These are phyloP conservation scores for Varanus salvator DNA, from an alignment of 2,113 vertebrate species.

Conservation along the genomic window DNA sequence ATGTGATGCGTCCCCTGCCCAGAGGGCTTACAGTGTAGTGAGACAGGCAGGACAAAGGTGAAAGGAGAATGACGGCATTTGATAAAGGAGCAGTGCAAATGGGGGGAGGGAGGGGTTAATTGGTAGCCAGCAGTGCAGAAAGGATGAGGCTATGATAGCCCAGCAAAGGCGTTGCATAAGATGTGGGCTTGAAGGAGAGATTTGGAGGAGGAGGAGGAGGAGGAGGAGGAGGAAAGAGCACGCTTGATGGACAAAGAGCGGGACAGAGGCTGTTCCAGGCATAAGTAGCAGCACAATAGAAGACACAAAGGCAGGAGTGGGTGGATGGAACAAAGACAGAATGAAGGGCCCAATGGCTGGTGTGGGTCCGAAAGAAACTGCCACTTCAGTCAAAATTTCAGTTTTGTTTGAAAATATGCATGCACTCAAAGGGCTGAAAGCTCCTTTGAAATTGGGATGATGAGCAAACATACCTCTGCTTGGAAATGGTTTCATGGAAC, in stretches of 20 bases:
- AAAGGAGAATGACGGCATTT: conserved; percentile 1
- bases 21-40: conserved; percentile 5
- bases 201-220: not conserved
- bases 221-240: too few species aligned
- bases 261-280: not conserved
- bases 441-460: not conserved
- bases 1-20: not conserved
- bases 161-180: not conserved
- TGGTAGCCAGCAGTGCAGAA: conserved; percentile 17
- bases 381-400: not conserved
- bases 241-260: not conserved
- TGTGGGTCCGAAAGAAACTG: not conserved
- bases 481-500: not conserved
- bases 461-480: not conserved
- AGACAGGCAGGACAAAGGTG: conserved; percentile 1
- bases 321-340: not conserved
- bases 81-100: conserved; percentile 1
- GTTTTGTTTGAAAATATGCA: not conserved
- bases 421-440: not conserved
- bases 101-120: not conserved
- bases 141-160: not conserved
- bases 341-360: not conserved
- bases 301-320: conserved; percentile 3
- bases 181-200: not conserved
- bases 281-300: not conserved